A percentile compares a stretch with the other conserved stretches of the same genome.
phyloP scores from a whole-genome alignment of 2,888 invertebrate genomes.

The Podabrus alpinus region DNA sequence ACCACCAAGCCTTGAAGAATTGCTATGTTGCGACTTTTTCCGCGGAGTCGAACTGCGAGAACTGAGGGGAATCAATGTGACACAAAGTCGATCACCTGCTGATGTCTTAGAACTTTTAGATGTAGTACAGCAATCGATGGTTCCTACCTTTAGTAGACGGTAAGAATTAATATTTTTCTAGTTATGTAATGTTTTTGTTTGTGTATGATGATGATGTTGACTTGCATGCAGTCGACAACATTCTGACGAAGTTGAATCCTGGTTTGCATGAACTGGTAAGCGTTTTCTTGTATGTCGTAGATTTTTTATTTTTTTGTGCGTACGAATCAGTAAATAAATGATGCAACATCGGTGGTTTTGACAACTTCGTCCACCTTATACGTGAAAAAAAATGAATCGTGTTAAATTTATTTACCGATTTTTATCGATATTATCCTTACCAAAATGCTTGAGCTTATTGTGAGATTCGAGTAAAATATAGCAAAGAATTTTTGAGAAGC shows the following conservation, averaged over 20 bases:
- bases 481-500: conserved; percentile 8
- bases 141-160: conserved; percentile 47
- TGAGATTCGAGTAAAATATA: not conserved
- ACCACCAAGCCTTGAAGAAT: conserved; percentile 79
- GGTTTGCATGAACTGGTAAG: conserved; percentile 49
- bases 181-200: not conserved
- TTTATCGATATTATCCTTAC: not conserved
- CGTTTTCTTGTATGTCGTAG: not conserved
- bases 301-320: not conserved
- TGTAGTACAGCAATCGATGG: conserved; percentile 44
- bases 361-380: too few species aligned
- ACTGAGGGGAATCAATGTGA: conserved; percentile 81
- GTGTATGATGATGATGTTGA: conserved; percentile 13
- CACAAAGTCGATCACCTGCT: conserved; percentile 50
- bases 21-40: conserved; percentile 83
- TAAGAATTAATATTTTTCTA: conserved; percentile 36
- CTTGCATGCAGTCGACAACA: conserved; percentile 48
- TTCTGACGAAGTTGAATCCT: conserved; percentile 48
- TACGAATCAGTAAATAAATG: not conserved
- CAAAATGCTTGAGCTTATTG: not conserved
- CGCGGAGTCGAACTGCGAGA: conserved; percentile 87
- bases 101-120: conserved; percentile 50
- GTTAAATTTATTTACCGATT: not conserved
- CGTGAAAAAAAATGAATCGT: too few species aligned
- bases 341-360: not conserved